A percentile compares a stretch with the other conserved stretches of the same genome.
These are phyloP conservation scores for Hippoglossus hippoglossus DNA, from an alignment of 2,797 vertebrate species.

Conservation along the genomic window DNA sequence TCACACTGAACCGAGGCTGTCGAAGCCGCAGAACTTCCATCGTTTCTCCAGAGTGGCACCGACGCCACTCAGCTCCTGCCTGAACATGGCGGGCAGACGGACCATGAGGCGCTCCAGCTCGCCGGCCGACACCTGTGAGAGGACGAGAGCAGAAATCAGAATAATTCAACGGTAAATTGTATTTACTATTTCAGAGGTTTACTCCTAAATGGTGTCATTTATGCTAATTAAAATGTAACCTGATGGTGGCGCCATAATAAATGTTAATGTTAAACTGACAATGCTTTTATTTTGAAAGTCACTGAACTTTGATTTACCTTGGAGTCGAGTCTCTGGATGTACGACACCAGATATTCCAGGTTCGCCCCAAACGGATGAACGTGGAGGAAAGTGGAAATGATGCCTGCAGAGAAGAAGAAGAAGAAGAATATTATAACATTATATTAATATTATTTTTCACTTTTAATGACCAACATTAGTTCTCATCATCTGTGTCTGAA, in stretches of 20 bases:
- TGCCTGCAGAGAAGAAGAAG: conserved; percentile 80
- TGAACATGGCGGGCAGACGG: conserved; percentile 93
- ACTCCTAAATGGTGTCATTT: neutral
- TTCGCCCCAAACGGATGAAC: conserved; percentile 98
- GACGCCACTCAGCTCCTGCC: conserved; percentile 96
- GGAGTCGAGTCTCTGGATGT: conserved; percentile 95
- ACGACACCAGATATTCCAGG: conserved; percentile 97
- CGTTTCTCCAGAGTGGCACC: conserved; percentile 96
- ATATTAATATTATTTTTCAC: too few relatives aligned
- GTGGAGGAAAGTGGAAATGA: conserved; percentile 97
- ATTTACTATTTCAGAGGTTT: neutral
- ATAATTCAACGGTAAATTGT: neutral
- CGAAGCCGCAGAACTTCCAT: conserved; percentile 97
- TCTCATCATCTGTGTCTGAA: too few relatives aligned
- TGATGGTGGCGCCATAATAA: too few relatives aligned
- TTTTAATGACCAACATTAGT: too few relatives aligned
- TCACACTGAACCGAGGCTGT: conserved; percentile 90
- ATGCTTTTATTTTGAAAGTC: too few relatives aligned
- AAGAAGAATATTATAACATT: too few relatives aligned
- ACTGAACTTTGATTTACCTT: conserved; percentile 83
- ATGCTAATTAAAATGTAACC: too few relatives aligned
- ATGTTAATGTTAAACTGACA: too few relatives aligned
- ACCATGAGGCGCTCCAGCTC: conserved; percentile 94
- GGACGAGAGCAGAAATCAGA: neutral
- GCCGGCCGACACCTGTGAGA: conserved; percentile 88